Conservation (phyloP, 2,113 vertebrate genomes). For the Lanius ludovicianus region DNA sequence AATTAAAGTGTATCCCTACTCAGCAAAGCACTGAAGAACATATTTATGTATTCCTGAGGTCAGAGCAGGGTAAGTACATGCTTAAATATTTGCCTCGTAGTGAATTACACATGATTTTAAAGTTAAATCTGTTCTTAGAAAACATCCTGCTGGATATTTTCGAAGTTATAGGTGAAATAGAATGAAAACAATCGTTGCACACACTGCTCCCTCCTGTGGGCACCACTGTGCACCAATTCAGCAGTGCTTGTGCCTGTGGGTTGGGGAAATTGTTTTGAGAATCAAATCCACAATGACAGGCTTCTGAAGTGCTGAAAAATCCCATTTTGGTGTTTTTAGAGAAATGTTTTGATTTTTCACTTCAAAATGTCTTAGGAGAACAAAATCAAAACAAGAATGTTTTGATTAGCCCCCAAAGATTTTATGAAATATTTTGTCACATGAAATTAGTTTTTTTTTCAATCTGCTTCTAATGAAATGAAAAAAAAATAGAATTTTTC, state of each 20-base stretch:
- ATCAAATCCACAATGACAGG: not conserved
- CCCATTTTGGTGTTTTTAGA: not conserved
- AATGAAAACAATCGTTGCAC: not conserved
- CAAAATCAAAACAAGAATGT: not conserved
- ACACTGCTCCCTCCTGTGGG: slow-evolving; percentile 16
- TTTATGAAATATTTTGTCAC: not conserved
- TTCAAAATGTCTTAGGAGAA: not conserved
- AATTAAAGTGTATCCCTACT: not conserved
- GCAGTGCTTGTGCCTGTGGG: not conserved
- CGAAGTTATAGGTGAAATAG: not conserved
- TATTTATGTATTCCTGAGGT: not conserved
- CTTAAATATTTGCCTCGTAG: not conserved
- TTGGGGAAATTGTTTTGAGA: not conserved
- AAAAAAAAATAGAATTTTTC: not conserved
- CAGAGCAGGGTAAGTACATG: not conserved
- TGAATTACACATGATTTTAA: not conserved
- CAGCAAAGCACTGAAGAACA: not conserved
- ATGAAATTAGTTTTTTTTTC: not conserved
- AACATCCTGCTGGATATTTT: not conserved
- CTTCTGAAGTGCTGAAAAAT: not conserved
- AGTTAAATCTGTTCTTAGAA: not conserved
- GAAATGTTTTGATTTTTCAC: not conserved
- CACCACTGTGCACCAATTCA: not conserved
- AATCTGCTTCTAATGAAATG: not conserved
- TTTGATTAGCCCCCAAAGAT: not conserved